phyloP scores from a whole-genome alignment of 2,797 vertebrate species.

The Characodon lateralis region DNA sequence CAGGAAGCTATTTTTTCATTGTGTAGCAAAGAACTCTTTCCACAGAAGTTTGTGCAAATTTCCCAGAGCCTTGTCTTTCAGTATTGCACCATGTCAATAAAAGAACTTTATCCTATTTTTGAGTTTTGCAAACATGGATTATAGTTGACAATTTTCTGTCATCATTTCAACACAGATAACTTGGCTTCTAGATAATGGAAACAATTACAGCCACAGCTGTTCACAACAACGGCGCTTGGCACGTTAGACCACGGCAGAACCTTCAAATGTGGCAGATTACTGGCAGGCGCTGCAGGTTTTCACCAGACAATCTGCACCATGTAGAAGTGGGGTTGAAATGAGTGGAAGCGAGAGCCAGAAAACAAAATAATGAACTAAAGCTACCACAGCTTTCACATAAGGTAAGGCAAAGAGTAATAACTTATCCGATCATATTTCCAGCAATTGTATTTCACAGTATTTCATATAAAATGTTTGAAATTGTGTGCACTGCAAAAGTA shows the following conservation, averaged over 20 bases:
- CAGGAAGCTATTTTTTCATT: background rate
- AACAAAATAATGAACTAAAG: constrained; percentile 13
- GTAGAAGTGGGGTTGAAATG: constrained; percentile 9
- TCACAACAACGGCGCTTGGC: constrained; percentile 12
- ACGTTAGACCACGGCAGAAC: background rate
- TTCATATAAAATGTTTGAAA: background rate
- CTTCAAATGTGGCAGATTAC: constrained; percentile 19
- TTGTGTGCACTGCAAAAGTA: background rate
- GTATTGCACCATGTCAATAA: background rate
- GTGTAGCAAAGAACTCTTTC: background rate
- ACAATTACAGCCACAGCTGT: constrained; percentile 20
- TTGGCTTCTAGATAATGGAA: constrained; percentile 7
- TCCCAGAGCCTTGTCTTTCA: background rate
- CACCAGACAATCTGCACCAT: constrained; percentile 16
- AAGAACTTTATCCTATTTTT: background rate
- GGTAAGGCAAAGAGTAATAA: background rate
- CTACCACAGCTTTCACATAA: background rate
- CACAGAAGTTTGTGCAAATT: background rate
- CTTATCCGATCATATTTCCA: background rate
- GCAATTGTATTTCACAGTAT: constrained; percentile 2
- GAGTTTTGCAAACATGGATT: constrained; percentile 14
- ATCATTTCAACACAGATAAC: constrained; percentile 9
- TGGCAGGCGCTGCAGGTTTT: constrained; percentile 16
- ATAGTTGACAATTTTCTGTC: background rate
- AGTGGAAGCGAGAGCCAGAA: background rate